A percentile compares a stretch with the other conserved stretches of the same genome.
These are phyloP conservation scores for Mastacembelus armatus DNA, from an alignment of 2,797 vertebrate genomes.

Conservation along the genomic window DNA sequence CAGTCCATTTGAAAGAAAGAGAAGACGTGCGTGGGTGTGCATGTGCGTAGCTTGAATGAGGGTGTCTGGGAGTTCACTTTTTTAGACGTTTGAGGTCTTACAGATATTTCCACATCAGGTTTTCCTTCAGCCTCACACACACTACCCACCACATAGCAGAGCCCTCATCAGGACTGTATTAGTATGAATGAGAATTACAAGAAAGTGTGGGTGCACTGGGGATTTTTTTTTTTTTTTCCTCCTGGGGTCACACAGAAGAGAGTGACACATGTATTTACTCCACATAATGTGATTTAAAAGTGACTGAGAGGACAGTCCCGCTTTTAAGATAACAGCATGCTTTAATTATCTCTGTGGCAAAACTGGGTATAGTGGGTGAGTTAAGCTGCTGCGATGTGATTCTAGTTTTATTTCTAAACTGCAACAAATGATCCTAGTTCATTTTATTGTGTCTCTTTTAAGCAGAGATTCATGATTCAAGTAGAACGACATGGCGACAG, in stretches of 20 bases:
- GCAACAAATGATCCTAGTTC: slow-evolving; percentile 51
- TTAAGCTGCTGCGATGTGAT: slow-evolving; percentile 54
- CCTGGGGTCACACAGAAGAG: slow-evolving; percentile 56
- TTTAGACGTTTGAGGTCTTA: slow-evolving; percentile 61
- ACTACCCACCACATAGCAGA: slow-evolving; percentile 50
- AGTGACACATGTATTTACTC: slow-evolving; percentile 63
- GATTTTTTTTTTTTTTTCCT: slow-evolving; percentile 27
- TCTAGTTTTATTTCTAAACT: slow-evolving; percentile 56
- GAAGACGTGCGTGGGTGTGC: slow-evolving; percentile 25
- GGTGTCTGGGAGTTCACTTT: slow-evolving; percentile 59
- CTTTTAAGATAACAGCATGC: slow-evolving; percentile 55
- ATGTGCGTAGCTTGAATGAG: slow-evolving; percentile 27
- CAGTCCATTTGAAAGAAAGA: slow-evolving; percentile 35
- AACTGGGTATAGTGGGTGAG: slow-evolving; percentile 42
- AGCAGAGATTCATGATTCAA: slow-evolving; percentile 40
- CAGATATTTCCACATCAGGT: slow-evolving; percentile 69
- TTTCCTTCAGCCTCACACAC: slow-evolving; percentile 48
- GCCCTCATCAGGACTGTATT: slow-evolving; percentile 62
- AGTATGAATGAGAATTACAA: slow-evolving; percentile 68
- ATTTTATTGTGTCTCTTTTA: slow-evolving; percentile 22
- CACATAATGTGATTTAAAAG: slow-evolving; percentile 77
- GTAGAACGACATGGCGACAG: slow-evolving; percentile 33
- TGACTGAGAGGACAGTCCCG: slow-evolving; percentile 72
- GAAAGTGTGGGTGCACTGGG: slow-evolving; percentile 28
- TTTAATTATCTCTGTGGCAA: slow-evolving; percentile 60